Conservation (phyloP, 2,113 vertebrate genomes). For the Erinaceus europaeus region DNA sequence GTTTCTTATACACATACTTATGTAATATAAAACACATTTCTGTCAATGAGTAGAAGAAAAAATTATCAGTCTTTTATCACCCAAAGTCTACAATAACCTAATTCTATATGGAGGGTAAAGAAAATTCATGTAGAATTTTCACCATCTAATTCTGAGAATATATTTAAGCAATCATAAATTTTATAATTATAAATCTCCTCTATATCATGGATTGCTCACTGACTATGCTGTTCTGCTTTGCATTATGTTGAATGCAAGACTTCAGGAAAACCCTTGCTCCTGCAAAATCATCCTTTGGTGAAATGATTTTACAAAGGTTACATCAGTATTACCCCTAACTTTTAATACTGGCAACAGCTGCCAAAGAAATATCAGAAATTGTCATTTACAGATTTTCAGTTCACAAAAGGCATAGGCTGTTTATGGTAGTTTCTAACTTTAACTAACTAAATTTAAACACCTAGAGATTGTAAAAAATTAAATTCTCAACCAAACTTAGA, state of each 20-base stretch:
- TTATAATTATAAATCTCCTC: not conserved
- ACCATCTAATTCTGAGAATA: conserved; percentile 12
- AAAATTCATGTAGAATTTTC: not conserved
- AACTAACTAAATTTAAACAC: not conserved
- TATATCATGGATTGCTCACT: not conserved
- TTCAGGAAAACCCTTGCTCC: not conserved
- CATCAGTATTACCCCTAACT: conserved; percentile 4
- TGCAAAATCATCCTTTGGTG: not conserved
- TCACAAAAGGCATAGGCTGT: not conserved
- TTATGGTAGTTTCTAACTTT: not conserved
- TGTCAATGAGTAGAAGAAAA: not conserved
- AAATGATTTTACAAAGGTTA: conserved; percentile 29
- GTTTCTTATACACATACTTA: conserved; percentile 9
- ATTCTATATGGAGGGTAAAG: not conserved
- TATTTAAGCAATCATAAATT: conserved; percentile 32
- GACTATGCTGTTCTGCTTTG: not conserved
- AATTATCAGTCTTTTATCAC: conserved; percentile 7
- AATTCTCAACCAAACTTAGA: conserved; percentile 19
- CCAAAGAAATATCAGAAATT: conserved; percentile 5
- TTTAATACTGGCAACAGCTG: conserved; percentile 7
- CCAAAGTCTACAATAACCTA: not conserved
- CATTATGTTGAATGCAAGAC: not conserved
- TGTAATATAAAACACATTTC: conserved; percentile 29
- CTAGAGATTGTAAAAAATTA: conserved; percentile 31
- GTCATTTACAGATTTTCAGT: not conserved